These are phyloP conservation scores for Morpho achilles DNA, from an alignment of 2,888 invertebrate species.

Conservation along the genomic window DNA sequence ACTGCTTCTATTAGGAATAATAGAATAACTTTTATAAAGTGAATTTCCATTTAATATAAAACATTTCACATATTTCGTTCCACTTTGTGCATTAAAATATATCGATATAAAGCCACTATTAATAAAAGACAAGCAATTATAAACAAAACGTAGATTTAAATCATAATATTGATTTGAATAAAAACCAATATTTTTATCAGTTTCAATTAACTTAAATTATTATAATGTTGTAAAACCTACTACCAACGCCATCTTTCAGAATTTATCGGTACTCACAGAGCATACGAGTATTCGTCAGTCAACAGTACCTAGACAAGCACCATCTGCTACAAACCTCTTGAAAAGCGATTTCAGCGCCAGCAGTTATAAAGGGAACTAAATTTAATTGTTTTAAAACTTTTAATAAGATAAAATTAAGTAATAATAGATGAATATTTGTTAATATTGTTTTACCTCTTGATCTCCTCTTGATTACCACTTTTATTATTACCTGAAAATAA, in stretches of 20 bases:
- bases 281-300: conserved; percentile 15
- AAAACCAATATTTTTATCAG: background rate
- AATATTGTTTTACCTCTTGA: background rate
- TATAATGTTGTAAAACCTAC: background rate
- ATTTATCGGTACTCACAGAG: conserved; percentile 14
- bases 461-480: background rate
- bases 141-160: too few species aligned
- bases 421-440: background rate
- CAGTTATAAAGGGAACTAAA: conserved; percentile 13
- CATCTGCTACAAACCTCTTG: conserved; percentile 13
- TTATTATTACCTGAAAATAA: too few species aligned
- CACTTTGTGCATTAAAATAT: too few species aligned
- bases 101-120: too few species aligned
- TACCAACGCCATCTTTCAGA: conserved; percentile 25
- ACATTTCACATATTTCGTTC: too few species aligned
- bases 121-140: too few species aligned
- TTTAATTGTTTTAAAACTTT: background rate
- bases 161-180: background rate
- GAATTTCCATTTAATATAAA: too few species aligned
- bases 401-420: background rate
- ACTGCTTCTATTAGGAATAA: too few species aligned
- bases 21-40: too few species aligned
- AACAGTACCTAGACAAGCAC: conserved; percentile 22
- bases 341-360: conserved; percentile 25
- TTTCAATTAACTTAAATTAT: too few species aligned